A percentile compares a stretch with the other conserved stretches of the same genome.
Evolutionary conservation across 2,888 invertebrate genomes (phyloP).

Genomic region (Bruchidius siliquastri): DNA sequence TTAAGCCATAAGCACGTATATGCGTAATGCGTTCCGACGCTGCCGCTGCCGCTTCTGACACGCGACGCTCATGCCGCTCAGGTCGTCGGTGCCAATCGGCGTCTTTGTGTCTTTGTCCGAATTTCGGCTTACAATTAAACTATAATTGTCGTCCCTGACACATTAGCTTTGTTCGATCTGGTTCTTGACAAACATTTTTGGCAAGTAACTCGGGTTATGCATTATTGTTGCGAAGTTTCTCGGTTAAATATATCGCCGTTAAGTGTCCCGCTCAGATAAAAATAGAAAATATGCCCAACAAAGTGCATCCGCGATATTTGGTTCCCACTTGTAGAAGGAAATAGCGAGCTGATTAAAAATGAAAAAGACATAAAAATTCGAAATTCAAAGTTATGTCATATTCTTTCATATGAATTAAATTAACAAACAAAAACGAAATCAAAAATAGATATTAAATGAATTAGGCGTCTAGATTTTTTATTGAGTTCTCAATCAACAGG

Average conservation of each 20-base stretch:
- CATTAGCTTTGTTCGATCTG: not conserved
- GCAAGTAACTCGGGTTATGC: not conserved
- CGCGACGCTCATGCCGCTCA: not conserved
- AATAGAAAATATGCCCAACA: not conserved
- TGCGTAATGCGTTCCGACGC: too few species aligned
- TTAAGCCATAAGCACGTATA: too few species aligned
- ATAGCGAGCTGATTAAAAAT: not conserved
- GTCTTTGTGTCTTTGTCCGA: not conserved
- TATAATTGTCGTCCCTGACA: not conserved
- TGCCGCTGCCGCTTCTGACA: too few species aligned
- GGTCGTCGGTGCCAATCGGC: not conserved
- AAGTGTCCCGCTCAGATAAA: not conserved
- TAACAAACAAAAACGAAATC: too few species aligned
- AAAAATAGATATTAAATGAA: too few species aligned
- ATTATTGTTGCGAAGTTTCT: not conserved
- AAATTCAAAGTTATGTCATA: too few species aligned
- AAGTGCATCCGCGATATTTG: not conserved
- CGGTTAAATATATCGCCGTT: not conserved
- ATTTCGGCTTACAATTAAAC: not conserved
- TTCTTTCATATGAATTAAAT: too few species aligned
- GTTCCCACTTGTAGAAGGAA: not conserved
- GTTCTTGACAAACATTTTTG: not conserved
- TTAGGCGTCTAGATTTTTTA: too few species aligned
- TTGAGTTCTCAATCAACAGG: too few species aligned
- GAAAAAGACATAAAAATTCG: too few species aligned